Conservation (phyloP, 2,797 vertebrate species). For the Selene dorsalis region DNA sequence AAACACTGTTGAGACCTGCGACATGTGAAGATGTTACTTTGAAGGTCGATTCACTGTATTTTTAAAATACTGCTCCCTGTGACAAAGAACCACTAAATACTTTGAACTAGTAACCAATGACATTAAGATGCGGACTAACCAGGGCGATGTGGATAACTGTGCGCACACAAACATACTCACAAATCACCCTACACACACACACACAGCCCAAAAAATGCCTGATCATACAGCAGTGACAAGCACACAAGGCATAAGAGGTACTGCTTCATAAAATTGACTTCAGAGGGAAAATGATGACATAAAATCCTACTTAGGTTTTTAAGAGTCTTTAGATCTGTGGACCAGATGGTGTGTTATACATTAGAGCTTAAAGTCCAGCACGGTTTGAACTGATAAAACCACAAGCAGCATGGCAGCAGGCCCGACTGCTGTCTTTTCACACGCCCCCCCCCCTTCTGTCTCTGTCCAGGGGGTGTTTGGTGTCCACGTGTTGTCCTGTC, state of each 20-base stretch:
- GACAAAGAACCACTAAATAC: constrained; percentile 13
- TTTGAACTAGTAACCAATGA: constrained; percentile 17
- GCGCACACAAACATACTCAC: constrained; percentile 15
- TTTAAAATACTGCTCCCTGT: constrained; percentile 34
- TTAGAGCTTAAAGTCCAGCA: not conserved
- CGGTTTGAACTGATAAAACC: not conserved
- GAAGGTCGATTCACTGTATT: not conserved
- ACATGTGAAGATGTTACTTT: not conserved
- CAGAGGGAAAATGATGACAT: constrained; percentile 21
- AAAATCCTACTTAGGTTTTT: not conserved
- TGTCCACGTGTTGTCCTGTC: constrained; percentile 21
- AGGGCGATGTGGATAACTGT: constrained; percentile 2
- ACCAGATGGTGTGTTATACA: constrained; percentile 11
- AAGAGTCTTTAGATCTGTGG: constrained; percentile 13
- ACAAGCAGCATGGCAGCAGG: not conserved
- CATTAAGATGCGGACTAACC: constrained; percentile 25
- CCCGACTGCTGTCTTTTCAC: not conserved
- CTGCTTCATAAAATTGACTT: constrained; percentile 39
- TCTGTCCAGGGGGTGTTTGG: not conserved
- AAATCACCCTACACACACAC: not conserved
- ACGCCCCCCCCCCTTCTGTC: not conserved
- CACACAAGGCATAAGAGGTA: constrained; percentile 58
- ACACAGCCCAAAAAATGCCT: constrained; percentile 11
- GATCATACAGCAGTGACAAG: constrained; percentile 56
- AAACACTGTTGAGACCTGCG: constrained; percentile 1